Evolutionary conservation across 2,113 vertebrate species (phyloP), one percentile per base, ranked within the genome.

Genomic region (Beaufortia kweichowensis): DNA sequence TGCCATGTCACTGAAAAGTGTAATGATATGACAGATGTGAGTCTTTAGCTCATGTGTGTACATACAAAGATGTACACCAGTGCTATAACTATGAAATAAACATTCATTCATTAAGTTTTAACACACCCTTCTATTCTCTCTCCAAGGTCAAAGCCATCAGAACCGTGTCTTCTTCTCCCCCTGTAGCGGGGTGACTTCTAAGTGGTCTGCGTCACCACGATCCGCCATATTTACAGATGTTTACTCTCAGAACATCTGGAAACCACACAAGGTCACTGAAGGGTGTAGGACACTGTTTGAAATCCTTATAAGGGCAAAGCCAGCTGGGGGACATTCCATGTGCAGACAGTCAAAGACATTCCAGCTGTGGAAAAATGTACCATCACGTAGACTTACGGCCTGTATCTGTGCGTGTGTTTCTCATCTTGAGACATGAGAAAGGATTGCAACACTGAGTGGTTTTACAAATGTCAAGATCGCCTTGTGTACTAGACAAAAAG

Each of bases 201-300:
- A 69, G n/a, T 19, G 53, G 79, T 79, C 65, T 67, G 75, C 68
- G 1, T 46, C 77, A 61, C 75, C 12, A 17, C 77, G 60, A 66
- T 64, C 23, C 1, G 35, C 80, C 85, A 84, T 86, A 79, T 87
- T 87, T 86, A 85, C 80, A 84, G 79, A 79, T 88, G 89, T 90
- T 90, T 87, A 87, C 86, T 81, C 15, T 33, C 66, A 71, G 79
- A 87, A 90, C 89, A 90, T 90, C 87, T 90, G 88, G 88, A 88
- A 79, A 67, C 85, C 80, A 85, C 82, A 81, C 79, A 85, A 85
- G 87, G 84, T 68, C 77, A 80, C 77, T 83, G 76, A 65, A 80
- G 81, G 85, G 61, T 85, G 81, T 39, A 75, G 80, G 85, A 87
- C 81, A 82, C 84, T 85, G 85, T 87, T 85, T 86, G 86, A 80